phyloP scores from a whole-genome alignment of 2,888 invertebrate species.

The Arctia plantaginis region DNA sequence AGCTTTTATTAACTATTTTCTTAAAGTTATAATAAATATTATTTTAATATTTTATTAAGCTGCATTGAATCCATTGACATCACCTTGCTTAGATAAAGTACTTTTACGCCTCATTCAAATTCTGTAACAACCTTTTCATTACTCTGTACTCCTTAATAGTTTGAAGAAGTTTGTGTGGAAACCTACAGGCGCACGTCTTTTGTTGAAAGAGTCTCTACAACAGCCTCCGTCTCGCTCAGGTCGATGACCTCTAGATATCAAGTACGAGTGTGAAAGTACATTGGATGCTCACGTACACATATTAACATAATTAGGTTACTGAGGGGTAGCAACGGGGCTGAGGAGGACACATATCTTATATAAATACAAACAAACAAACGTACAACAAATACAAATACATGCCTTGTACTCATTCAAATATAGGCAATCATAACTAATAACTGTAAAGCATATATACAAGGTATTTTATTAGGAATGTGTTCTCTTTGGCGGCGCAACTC shows the following conservation, averaged over 20 bases:
- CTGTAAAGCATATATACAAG: too few species aligned
- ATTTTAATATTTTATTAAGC: too few species aligned
- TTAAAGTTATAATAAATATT: too few species aligned
- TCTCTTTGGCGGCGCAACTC: too few species aligned
- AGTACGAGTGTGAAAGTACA: not conserved
- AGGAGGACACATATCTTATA: too few species aligned
- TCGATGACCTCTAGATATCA: not conserved
- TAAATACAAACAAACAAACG: too few species aligned
- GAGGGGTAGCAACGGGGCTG: not conserved
- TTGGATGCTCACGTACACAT: not conserved
- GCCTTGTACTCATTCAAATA: too few species aligned
- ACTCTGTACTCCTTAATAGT: not conserved
- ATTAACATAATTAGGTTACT: slow-evolving; percentile 8
- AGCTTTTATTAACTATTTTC: too few species aligned
- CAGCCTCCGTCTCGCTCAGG: not conserved
- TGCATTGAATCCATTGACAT: not conserved
- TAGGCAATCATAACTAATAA: too few species aligned
- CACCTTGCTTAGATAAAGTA: not conserved
- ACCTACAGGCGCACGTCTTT: not conserved
- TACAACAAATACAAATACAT: too few species aligned
- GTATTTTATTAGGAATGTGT: too few species aligned
- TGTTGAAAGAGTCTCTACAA: not conserved
- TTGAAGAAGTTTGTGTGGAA: not conserved
- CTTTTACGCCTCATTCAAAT: not conserved
- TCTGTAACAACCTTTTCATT: not conserved